Evolutionary conservation across 2,113 vertebrate species (phyloP), one percentile per base, ranked within the genome.

Genomic region (Damaliscus lunatus): DNA sequence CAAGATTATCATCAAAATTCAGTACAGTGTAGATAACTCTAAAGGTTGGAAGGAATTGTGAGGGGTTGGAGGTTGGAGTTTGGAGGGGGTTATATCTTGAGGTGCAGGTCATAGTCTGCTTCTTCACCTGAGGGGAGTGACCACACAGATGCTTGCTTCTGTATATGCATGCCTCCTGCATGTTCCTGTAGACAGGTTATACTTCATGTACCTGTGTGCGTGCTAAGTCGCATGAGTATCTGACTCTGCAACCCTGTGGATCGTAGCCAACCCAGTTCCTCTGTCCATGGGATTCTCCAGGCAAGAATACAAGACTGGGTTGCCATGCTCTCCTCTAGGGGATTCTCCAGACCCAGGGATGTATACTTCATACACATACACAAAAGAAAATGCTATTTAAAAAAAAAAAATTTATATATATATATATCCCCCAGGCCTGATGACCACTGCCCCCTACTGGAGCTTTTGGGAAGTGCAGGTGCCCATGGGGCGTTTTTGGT

Each of bases 381-480:
- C 50, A 91, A 13, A 48, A 57, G 15, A 52, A 50, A 52, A 46
- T 9, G 14, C 36, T 82, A 43, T 11, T 67, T 40, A 27, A 27
- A 33, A 57, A 50, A 48, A 48, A 29, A 48, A 2, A 55, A 25
- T 50, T 7, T 53, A 55, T 21, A 21, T 55, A 21, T 8, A 29
- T 59, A 13, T 59, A 59, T 60, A 13, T 98, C 96, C 98, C 97
- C 3, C 78, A 1, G 98, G 99, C 99, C 99, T 99, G 99, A 99
- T 98, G 99, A 99, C 99, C 98, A 99, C n/a, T 64, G 57, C 97
- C 98, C 96, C 96, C 96, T 94, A 98, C 97, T 97, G 98, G 98
- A 99, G 99, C 98, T 74, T 99, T 98, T 98, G 98, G 98, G 99
- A 99, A 99, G 97, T 95, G 67, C 98, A 98, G 98, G 98, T 98